Conservation (phyloP, 2,113 vertebrate genomes). For the Maccullochella peelii region DNA sequence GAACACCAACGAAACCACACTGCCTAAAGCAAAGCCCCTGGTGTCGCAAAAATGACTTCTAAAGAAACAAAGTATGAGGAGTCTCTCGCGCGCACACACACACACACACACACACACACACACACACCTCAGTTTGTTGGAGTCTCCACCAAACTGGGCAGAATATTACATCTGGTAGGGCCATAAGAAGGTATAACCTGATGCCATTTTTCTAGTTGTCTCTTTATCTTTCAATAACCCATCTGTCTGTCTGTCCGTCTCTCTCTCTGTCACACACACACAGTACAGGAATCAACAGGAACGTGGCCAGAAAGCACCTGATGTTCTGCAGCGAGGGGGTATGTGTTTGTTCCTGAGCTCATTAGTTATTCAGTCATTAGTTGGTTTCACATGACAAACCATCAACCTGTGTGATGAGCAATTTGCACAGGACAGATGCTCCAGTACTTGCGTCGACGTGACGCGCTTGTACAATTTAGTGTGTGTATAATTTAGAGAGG, state of each 20-base stretch:
- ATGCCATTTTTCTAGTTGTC: neutral
- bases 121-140: neutral
- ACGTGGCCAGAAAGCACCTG: neutral
- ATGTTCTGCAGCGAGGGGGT: neutral
- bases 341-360: neutral
- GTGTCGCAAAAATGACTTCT: constrained; percentile 33
- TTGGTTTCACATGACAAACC: constrained; percentile 24
- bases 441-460: too few relatives aligned
- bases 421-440: constrained; percentile 25
- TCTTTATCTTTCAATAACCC: neutral
- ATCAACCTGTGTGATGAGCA: constrained; percentile 19
- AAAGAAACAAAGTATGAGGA: constrained; percentile 8
- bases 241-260: neutral
- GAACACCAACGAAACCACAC: constrained; percentile 24
- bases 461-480: neutral
- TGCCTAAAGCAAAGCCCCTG: constrained; percentile 40
- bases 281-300: neutral
- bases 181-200: constrained; percentile 1
- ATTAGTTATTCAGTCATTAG: constrained; percentile 28
- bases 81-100: neutral
- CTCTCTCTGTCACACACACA: neutral
- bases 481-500: neutral
- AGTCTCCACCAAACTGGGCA: neutral
- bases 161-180: neutral
- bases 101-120: neutral